These are phyloP conservation scores for Suillia variegata DNA, from an alignment of 2,888 invertebrate species.

Conservation along the genomic window DNA sequence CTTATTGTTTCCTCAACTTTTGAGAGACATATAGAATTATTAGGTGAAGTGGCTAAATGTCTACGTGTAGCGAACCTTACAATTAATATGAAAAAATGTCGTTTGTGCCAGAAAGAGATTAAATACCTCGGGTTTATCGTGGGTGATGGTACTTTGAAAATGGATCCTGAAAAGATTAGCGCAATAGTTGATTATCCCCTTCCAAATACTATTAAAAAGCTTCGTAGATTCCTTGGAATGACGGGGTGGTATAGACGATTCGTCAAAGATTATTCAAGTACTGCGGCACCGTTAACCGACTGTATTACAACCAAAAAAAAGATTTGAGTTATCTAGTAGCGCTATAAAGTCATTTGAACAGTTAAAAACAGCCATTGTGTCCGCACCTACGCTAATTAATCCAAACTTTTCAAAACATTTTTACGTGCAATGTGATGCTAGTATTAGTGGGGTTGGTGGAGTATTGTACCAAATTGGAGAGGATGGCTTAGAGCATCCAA, in stretches of 20 bases:
- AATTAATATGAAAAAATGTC: slow-evolving; percentile 13
- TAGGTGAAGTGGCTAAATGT: slow-evolving; percentile 5
- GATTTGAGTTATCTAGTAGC: too few species aligned
- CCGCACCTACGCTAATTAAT: too few species aligned
- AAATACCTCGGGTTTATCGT: slow-evolving; percentile 15
- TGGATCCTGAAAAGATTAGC: background rate
- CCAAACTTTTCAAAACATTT: too few species aligned
- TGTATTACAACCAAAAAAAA: background rate
- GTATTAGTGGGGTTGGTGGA: background rate
- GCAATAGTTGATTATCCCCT: slow-evolving; percentile 1
- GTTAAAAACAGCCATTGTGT: too few species aligned
- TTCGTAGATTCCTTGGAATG: slow-evolving; percentile 14
- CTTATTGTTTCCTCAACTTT: slow-evolving; percentile 12
- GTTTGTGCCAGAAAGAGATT: slow-evolving; percentile 11
- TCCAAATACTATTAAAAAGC: slow-evolving; percentile 14
- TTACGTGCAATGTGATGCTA: slow-evolving; percentile 3
- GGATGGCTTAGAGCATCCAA: slow-evolving; percentile 8
- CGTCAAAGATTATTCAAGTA: slow-evolving; percentile 5
- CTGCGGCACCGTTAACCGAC: background rate
- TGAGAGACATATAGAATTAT: background rate
- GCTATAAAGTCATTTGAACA: too few species aligned
- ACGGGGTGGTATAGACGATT: slow-evolving; percentile 14
- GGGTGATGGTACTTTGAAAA: background rate
- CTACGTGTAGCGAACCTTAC: slow-evolving; percentile 9
- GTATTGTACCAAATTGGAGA: background rate